Conservation (phyloP, 1,140 invertebrate species). For the Battus philenor region DNA sequence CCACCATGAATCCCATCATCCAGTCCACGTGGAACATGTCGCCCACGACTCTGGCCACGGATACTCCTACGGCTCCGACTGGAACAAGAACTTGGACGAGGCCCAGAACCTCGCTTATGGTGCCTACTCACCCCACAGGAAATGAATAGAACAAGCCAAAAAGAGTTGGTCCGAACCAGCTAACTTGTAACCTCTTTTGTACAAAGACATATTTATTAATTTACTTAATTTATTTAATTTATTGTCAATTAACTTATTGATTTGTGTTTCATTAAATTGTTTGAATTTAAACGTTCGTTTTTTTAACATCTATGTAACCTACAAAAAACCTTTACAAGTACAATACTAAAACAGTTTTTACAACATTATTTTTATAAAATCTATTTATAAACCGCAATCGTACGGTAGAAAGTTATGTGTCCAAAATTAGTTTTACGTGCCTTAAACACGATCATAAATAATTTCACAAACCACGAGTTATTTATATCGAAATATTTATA, state of each 20-base stretch:
- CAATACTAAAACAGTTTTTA: no score
- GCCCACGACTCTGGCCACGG: constrained; percentile 43
- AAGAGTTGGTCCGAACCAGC: constrained; percentile 7
- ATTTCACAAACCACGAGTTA: no score
- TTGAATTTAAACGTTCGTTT: constrained; percentile 19
- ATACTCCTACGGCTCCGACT: constrained; percentile 55
- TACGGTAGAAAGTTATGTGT: no score
- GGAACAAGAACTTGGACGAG: constrained; percentile 69
- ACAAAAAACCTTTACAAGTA: no score
- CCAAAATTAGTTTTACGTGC: no score
- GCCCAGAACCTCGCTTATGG: constrained; percentile 62
- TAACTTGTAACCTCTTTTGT: constrained; percentile 42
- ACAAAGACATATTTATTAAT: constrained; percentile 59
- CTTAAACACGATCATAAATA: no score
- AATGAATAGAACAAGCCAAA: constrained; percentile 35
- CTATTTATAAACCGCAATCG: no score
- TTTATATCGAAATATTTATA: no score
- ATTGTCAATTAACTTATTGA: constrained; percentile 60
- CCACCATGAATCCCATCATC: constrained; percentile 57
- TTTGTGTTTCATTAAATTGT: constrained; percentile 27
- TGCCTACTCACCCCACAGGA: constrained; percentile 50
- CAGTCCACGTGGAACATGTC: constrained; percentile 54
- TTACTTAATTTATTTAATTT: constrained; percentile 63
- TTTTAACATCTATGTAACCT: constrained; percentile 1
- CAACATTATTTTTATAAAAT: no score